Evolutionary conservation across 1,140 invertebrate species (phyloP).

Genomic region (Phocides pigmalion): DNA sequence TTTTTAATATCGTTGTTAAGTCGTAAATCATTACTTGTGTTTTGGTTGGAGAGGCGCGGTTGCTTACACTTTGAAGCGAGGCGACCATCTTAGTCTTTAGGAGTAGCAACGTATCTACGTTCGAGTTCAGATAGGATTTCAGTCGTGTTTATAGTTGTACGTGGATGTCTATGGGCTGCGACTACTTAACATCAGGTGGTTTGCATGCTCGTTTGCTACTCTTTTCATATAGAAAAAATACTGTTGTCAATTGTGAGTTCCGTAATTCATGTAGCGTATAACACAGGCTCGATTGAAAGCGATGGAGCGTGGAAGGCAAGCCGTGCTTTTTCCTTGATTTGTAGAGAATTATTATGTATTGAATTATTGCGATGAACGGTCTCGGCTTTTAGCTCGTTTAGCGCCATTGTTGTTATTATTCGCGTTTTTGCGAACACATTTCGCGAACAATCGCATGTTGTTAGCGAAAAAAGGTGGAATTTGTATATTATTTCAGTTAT

Average conservation of each 20-base stretch:
- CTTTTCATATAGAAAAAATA: no score
- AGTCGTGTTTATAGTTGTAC: no score
- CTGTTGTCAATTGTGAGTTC: not conserved
- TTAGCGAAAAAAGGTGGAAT: constrained; percentile 9
- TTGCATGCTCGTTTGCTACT: no score
- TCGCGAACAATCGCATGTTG: constrained; percentile 20
- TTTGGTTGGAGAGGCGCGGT: no score
- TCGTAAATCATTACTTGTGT: no score
- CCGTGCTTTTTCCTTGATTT: constrained; percentile 56
- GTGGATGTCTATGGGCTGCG: no score
- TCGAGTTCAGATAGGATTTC: no score
- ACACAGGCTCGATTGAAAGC: constrained; percentile 29
- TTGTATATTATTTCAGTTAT: not conserved
- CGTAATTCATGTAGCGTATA: not conserved
- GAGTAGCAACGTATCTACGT: no score
- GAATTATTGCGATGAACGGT: constrained; percentile 39
- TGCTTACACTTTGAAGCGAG: no score
- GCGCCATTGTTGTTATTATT: constrained; percentile 18
- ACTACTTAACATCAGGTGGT: no score
- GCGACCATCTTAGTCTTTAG: no score
- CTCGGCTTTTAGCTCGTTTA: constrained; percentile 43
- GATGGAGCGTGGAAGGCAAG: constrained; percentile 45
- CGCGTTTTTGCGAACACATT: constrained; percentile 10
- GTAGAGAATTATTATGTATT: constrained; percentile 54
- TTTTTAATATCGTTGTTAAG: no score